phyloP scores from a whole-genome alignment of 2,797 vertebrate genomes.

The Ammospiza maritima region DNA sequence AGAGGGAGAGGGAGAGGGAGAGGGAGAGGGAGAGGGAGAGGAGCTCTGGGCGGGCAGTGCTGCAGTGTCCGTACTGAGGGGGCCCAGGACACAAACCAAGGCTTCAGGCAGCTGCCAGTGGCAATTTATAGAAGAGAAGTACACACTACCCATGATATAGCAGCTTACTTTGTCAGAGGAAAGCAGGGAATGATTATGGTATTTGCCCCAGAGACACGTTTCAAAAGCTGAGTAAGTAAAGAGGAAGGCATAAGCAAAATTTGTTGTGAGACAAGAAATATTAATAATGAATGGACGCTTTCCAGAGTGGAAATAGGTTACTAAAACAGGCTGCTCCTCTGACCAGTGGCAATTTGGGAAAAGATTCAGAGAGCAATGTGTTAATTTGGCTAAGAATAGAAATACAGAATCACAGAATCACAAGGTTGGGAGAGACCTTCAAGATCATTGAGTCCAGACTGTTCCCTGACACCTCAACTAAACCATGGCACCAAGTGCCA shows the following conservation, averaged over 20 bases:
- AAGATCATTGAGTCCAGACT: too few relatives aligned
- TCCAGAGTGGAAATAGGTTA: background rate
- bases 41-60: accelerated
- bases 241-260: background rate
- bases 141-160: background rate
- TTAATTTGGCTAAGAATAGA: background rate
- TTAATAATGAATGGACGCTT: background rate
- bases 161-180: background rate
- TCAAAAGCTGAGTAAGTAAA: background rate
- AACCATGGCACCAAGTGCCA: too few relatives aligned
- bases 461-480: too few relatives aligned
- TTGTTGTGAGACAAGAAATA: background rate
- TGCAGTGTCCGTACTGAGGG: accelerated
- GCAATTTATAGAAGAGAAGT: background rate
- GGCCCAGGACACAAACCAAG: background rate
- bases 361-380: background rate
- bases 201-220: background rate
- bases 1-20: too few relatives aligned
- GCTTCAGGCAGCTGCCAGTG: background rate
- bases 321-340: background rate
- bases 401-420: background rate
- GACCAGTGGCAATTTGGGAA: background rate
- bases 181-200: background rate
- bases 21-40: too few relatives aligned
- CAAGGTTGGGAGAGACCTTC: too few relatives aligned